Conservation (phyloP, 37 sponge, comb jelly and placozoan species). For the Cladorhizidae sp. region DNA sequence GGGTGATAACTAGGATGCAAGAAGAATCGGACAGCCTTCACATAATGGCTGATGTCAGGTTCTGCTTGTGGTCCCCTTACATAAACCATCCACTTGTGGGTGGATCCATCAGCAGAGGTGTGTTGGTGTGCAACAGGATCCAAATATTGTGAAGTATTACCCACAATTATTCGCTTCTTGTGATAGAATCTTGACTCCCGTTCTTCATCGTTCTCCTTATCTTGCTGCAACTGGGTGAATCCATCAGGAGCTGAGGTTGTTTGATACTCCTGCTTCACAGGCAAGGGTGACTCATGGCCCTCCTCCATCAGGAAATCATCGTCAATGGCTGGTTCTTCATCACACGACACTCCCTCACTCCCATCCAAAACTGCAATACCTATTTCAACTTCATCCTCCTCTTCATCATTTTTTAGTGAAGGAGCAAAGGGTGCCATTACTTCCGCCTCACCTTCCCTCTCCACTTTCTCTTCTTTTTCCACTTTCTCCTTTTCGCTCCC, state of each 20-base stretch:
- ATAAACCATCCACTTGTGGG: slow-evolving; percentile 96
- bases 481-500: neutral
- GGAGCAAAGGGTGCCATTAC: neutral
- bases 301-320: neutral
- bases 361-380: neutral
- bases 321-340: neutral
- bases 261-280: too few relatives aligned
- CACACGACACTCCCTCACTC: neutral
- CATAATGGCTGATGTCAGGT: slow-evolving; percentile 63
- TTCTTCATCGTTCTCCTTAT: neutral
- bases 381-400: neutral
- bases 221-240: neutral
- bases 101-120: slow-evolving; percentile 47
- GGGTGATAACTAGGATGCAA: slow-evolving; percentile 91
- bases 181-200: slow-evolving; percentile 20
- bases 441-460: slow-evolving; percentile 5
- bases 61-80: slow-evolving; percentile 61
- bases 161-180: slow-evolving; percentile 71
- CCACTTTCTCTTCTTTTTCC: neutral
- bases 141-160: slow-evolving; percentile 84
- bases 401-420: neutral
- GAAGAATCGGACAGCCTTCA: slow-evolving; percentile 77
- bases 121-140: slow-evolving; percentile 18
- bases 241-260: neutral
- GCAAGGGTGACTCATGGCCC: too few relatives aligned